phyloP scores from a whole-genome alignment of 2,888 invertebrate genomes.

The Apomyelois bistriatella region DNA sequence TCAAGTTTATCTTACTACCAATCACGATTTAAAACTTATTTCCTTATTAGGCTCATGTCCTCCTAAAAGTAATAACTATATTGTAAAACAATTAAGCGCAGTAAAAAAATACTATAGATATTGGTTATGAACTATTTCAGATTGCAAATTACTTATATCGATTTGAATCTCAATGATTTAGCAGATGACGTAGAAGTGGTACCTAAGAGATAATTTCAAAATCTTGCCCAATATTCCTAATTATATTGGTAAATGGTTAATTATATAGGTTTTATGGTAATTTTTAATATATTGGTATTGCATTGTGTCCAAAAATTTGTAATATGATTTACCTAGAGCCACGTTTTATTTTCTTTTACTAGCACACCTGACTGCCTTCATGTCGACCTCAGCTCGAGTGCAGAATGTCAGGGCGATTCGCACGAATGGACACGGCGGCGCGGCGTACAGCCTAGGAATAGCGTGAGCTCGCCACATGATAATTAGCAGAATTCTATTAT shows the following conservation, averaged over 20 bases:
- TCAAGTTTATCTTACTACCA: background rate
- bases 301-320: conserved; percentile 13
- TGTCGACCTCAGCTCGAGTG: conserved; percentile 49
- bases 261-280: no score
- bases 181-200: no score
- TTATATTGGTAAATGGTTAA: no score
- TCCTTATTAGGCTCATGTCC: conserved; percentile 14
- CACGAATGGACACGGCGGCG: conserved; percentile 32
- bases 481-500: conserved; percentile 36
- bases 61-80: background rate
- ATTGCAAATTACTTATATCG: no score
- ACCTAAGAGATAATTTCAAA: no score
- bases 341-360: conserved; percentile 1
- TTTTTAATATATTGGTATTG: no score
- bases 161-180: no score
- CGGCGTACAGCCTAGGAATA: conserved; percentile 27
- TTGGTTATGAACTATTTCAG: no score
- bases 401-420: conserved; percentile 65
- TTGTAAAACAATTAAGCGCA: background rate
- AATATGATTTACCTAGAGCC: background rate
- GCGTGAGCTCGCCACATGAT: conserved; percentile 24
- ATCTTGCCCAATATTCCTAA: no score
- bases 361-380: conserved; percentile 53
- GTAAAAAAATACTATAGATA: background rate
- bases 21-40: background rate